A percentile compares a stretch with the other conserved stretches of the same genome.
phyloP scores from a whole-genome alignment of 2,797 vertebrate genomes.

The Etheostoma nigrum region DNA sequence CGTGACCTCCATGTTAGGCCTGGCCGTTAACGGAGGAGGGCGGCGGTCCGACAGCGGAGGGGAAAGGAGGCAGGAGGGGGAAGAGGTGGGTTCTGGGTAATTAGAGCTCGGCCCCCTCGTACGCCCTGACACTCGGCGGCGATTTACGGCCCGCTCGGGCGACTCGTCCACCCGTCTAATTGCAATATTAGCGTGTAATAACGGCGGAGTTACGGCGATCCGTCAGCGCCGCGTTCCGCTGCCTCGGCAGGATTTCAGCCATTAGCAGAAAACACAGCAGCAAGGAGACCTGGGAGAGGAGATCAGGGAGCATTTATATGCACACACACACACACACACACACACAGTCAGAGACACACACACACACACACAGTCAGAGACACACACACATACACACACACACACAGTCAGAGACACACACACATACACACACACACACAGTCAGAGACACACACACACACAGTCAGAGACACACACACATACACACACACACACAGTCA shows the following conservation, averaged over 20 bases:
- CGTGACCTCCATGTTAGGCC: constrained; percentile 69
- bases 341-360: too few species aligned
- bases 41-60: constrained; percentile 49
- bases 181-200: constrained; percentile 87
- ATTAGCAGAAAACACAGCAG: constrained; percentile 63
- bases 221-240: constrained; percentile 71
- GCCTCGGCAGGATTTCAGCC: constrained; percentile 75
- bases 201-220: constrained; percentile 73
- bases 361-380: too few species aligned
- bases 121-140: constrained; percentile 71
- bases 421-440: too few species aligned
- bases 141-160: constrained; percentile 80
- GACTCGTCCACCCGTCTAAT: constrained; percentile 82
- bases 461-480: too few species aligned
- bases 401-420: too few species aligned
- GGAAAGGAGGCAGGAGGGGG: neutral
- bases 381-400: too few species aligned
- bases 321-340: constrained; percentile 25
- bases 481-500: too few species aligned
- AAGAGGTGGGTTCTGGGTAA: constrained; percentile 76
- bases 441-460: too few species aligned
- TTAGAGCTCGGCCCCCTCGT: constrained; percentile 73
- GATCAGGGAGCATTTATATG: constrained; percentile 52
- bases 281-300: constrained; percentile 47
- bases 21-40: constrained; percentile 55